Percentiles rank a stretch among this genome's conserved stretches.
These are phyloP conservation scores for Dipodomys stephensi DNA, from an alignment of 2,113 vertebrate species.

Conservation along the genomic window DNA sequence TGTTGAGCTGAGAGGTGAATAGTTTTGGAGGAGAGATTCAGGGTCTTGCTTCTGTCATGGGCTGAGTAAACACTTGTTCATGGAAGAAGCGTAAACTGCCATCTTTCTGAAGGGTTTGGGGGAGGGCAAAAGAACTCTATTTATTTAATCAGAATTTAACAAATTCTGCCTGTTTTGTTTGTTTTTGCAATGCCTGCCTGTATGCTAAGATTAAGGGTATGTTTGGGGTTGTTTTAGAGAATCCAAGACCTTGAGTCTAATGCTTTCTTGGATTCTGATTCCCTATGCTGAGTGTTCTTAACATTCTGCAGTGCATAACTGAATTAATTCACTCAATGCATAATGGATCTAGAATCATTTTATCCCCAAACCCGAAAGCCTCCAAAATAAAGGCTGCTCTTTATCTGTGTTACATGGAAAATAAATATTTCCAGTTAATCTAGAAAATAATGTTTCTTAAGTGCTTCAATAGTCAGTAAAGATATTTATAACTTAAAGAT, in stretches of 20 bases:
- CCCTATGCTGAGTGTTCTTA: background rate
- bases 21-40: constrained; percentile 9
- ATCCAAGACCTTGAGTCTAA: background rate
- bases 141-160: background rate
- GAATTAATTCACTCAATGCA: background rate
- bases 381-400: too few species aligned
- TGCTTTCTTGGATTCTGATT: background rate
- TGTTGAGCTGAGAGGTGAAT: background rate
- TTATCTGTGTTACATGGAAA: too few species aligned
- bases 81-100: background rate
- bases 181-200: background rate
- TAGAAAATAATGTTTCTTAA: too few species aligned
- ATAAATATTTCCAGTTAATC: too few species aligned
- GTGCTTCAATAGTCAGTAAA: too few species aligned
- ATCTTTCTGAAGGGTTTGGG: constrained; percentile 6
- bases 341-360: too few species aligned
- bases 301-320: background rate
- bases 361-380: too few species aligned
- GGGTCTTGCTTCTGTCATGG: constrained; percentile 33
- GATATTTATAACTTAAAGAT: too few species aligned
- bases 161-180: background rate
- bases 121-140: background rate
- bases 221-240: too few species aligned
- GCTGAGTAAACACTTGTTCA: background rate
- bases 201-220: background rate